Base-by-base conservation (phyloP, 2,797 vertebrate species). In the Zonotrichia albicollis region DNA sequence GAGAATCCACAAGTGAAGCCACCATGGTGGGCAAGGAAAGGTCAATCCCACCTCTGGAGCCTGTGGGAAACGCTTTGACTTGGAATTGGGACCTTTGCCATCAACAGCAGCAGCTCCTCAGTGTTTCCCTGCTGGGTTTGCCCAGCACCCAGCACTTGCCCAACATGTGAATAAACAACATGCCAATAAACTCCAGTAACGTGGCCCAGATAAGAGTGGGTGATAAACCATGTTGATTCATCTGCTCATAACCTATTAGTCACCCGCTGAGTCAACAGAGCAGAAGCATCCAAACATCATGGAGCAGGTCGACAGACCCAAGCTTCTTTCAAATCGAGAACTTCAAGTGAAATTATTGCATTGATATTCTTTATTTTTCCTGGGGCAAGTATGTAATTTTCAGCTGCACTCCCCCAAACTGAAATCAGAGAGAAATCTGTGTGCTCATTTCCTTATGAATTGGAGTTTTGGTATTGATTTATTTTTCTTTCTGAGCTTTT, bases 201-300 rank as follows among this genome's bases (percentile, higher is more conserved):
- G 0, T 51, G 78, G 74, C 94, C 84, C 89, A 89, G 88, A 92
- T 88, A 84, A 62, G 84, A 57, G 51, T 16, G 78, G 77, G 32
- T 93, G 86, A 86, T 70, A 40, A 93, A 81, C 40, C 46, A 7
- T 4, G 16, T 60, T 79, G 91, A 90, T 89, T 96, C 81, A 67
- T 26, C 86, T 75, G 83, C 62, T 84, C 36, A 26, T 70, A 75
- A 92, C 46, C 86, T 73, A 58, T 95, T 93, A 96, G n/a, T 95
- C 95, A 96, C 9, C 21, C 23, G 2, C 4, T 95, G 95, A 96
- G 84, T 96, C 96, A 96, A 67, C 74, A 57, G 77, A 51, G 40
- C 36, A 89, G 76, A 73, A 45, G 48, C 53, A 48, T 48, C 67
- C 40, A 51, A 82, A 90, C 5, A 0, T 81, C 89, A 87, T 16